These are phyloP conservation scores for Barnardius zonarius DNA, from an alignment of 2,113 vertebrate genomes.

Conservation along the genomic window DNA sequence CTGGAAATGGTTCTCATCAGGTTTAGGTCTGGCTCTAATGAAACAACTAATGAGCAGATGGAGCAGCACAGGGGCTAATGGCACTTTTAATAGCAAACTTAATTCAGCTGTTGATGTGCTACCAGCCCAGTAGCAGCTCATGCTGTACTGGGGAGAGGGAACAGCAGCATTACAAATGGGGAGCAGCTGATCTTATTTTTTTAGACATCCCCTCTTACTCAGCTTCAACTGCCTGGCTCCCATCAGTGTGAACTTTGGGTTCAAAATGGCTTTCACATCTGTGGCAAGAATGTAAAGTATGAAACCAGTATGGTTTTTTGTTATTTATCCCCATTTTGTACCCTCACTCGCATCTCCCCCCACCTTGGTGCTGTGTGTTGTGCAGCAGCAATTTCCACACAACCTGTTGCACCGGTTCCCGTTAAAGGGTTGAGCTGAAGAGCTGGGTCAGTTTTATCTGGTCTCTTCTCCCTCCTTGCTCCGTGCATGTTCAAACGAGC, in stretches of 20 bases:
- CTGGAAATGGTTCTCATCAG: neutral
- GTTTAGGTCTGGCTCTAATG: neutral
- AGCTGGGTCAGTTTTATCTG: constrained; percentile 52
- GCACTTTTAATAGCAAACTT: neutral
- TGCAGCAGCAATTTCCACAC: constrained; percentile 18
- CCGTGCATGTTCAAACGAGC: neutral
- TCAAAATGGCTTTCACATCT: neutral
- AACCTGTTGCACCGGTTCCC: constrained; percentile 65
- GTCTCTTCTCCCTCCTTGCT: neutral
- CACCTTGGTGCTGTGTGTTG: neutral
- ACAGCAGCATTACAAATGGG: neutral
- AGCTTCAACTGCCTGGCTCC: neutral
- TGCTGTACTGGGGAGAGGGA: neutral
- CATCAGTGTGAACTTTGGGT: neutral
- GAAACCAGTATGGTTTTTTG: neutral
- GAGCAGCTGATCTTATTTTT: neutral
- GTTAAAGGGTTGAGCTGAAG: neutral
- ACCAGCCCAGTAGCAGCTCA: neutral
- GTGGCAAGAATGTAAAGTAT: constrained; percentile 25
- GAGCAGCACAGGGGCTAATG: neutral
- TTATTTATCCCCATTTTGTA: neutral
- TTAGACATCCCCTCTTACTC: neutral
- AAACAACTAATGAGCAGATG: neutral
- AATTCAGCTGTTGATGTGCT: neutral
- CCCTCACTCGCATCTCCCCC: neutral